These are phyloP conservation scores for Cyphomyrmex costatus DNA, from an alignment of 1,140 invertebrate genomes.

Conservation along the genomic window DNA sequence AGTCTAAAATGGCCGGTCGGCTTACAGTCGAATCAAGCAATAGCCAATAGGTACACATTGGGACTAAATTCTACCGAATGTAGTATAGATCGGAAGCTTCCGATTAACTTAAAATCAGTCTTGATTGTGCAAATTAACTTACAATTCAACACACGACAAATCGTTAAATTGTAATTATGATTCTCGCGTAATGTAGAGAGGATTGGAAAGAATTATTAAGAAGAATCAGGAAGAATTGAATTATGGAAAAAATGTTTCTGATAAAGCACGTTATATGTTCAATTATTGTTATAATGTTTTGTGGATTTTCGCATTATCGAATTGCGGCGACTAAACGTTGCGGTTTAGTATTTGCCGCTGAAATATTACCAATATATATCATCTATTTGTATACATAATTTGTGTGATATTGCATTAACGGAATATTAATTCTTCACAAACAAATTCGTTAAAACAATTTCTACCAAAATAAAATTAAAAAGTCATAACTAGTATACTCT, in stretches of 20 bases:
- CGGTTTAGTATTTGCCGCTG: constrained; percentile 14
- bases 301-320: constrained; percentile 37
- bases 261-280: background rate
- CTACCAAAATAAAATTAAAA: background rate
- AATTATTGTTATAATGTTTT: constrained; percentile 41
- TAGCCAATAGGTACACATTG: background rate
- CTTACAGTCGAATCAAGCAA: constrained; percentile 37
- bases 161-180: constrained; percentile 1
- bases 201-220: background rate
- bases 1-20: constrained; percentile 37
- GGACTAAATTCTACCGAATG: background rate
- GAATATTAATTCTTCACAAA: background rate
- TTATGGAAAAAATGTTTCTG: background rate
- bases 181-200: background rate
- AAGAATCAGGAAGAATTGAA: background rate
- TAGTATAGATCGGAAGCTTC: background rate
- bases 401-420: constrained; percentile 1
- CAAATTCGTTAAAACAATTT: background rate
- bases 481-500: background rate
- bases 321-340: constrained; percentile 32
- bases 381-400: background rate
- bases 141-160: background rate
- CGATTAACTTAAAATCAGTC: constrained; percentile 10
- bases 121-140: constrained; percentile 32
- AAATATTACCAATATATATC: constrained; percentile 11